phyloP scores from a whole-genome alignment of 2,888 invertebrate species.

The Tridacna crocea region DNA sequence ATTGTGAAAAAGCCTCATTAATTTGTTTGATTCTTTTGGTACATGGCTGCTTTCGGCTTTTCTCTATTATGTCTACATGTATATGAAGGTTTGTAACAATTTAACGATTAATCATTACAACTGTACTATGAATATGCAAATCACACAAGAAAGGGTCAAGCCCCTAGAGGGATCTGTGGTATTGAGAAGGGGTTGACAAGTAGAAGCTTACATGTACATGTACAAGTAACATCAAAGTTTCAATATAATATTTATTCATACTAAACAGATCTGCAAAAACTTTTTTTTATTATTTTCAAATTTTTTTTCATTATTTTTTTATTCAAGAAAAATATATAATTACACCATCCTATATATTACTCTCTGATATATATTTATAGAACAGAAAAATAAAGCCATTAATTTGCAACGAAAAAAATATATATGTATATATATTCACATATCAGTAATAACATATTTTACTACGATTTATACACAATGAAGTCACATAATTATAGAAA shows the following conservation, averaged over 20 bases:
- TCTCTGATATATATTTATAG: slow-evolving; percentile 60
- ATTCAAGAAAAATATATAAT: slow-evolving; percentile 58
- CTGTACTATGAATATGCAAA: too few relatives aligned
- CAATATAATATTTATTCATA: slow-evolving; percentile 28
- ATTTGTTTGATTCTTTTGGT: too few relatives aligned
- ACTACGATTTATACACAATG: slow-evolving; percentile 55
- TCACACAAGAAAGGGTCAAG: too few relatives aligned
- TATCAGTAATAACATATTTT: slow-evolving; percentile 24
- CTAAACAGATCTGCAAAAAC: slow-evolving; percentile 27
- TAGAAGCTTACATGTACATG: background rate
- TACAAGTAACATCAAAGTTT: slow-evolving; percentile 16
- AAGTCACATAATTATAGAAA: slow-evolving; percentile 17
- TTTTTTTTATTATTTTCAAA: slow-evolving; percentile 14
- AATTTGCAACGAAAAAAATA: slow-evolving; percentile 57
- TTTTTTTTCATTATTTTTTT: slow-evolving; percentile 15
- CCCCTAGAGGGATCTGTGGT: background rate
- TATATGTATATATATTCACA: slow-evolving; percentile 58
- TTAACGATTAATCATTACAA: too few relatives aligned
- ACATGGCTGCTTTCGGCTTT: too few relatives aligned
- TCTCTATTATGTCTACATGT: too few relatives aligned
- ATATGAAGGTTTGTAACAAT: too few relatives aligned
- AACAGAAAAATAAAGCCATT: slow-evolving; percentile 62
- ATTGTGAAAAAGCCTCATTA: too few relatives aligned
- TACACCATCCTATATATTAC: slow-evolving; percentile 65
- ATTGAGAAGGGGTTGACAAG: background rate